Percentiles rank a stretch among this genome's conserved stretches.
Evolutionary conservation across 2,797 vertebrate genomes (phyloP).

Genomic region (Hippopotamyrus pictus): DNA sequence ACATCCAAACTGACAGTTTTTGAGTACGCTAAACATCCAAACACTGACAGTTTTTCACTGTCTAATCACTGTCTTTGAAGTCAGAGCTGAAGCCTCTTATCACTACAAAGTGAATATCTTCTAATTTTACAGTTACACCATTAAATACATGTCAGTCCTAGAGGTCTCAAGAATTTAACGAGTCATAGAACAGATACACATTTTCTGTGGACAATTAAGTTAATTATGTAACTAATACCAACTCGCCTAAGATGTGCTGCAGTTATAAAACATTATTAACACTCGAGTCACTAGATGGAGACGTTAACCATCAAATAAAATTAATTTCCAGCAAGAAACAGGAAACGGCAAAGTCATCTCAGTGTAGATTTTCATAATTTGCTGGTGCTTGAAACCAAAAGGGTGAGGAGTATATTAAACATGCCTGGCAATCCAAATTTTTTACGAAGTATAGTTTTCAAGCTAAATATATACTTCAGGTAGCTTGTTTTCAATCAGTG

Average conservation of each 20-base stretch:
- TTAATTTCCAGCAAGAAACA: not conserved
- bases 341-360: not conserved
- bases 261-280: not conserved
- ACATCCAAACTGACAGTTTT: too few relatives aligned
- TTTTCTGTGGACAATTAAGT: not conserved
- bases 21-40: not conserved
- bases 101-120: not conserved
- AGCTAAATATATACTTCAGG: not conserved
- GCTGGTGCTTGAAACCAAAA: not conserved
- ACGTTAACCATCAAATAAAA: constrained; percentile 1
- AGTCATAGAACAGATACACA: not conserved
- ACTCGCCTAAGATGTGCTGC: not conserved
- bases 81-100: not conserved
- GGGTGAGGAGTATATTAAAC: not conserved
- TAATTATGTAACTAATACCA: not conserved
- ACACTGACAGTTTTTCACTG: not conserved
- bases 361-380: not conserved
- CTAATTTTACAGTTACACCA: not conserved
- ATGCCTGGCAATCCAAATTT: not conserved
- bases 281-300: constrained; percentile 13
- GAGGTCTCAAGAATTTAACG: not conserved
- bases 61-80: not conserved
- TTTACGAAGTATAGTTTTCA: not conserved
- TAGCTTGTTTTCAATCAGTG: not conserved
- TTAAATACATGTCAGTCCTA: not conserved